Evolutionary conservation across 2,113 vertebrate species (phyloP).

Genomic region (Podilymbus podiceps): DNA sequence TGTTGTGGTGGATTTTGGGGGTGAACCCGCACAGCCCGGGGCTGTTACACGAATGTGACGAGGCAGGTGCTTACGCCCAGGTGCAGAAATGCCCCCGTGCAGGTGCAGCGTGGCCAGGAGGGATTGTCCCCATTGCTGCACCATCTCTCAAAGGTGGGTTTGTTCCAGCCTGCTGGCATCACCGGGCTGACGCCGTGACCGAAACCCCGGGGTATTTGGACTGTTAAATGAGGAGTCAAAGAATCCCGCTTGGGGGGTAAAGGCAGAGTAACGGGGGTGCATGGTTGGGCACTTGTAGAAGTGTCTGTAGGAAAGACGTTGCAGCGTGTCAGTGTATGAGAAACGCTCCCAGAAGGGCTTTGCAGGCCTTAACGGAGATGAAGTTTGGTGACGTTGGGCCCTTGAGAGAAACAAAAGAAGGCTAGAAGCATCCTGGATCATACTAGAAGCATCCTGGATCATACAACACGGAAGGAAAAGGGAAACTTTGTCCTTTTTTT

Average conservation of each 20-base stretch:
- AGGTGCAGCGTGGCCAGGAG: neutral
- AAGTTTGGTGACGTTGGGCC: neutral
- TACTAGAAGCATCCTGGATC: neutral
- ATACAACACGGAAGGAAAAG: neutral
- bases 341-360: neutral
- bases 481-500: neutral
- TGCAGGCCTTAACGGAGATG: no score
- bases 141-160: neutral
- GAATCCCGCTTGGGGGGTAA: neutral
- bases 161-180: neutral
- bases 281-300: neutral
- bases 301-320: accelerated
- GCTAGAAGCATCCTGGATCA: neutral
- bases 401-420: neutral
- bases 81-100: neutral
- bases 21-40: neutral
- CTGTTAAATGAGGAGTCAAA: neutral
- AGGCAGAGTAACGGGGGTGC: neutral
- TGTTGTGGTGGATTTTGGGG: neutral
- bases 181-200: neutral
- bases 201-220: neutral
- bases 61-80: neutral
- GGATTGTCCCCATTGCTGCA: neutral
- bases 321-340: no score
- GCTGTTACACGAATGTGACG: no score